Evolutionary conservation across 2,888 invertebrate genomes (phyloP).

Genomic region (Agapostemon virescens): DNA sequence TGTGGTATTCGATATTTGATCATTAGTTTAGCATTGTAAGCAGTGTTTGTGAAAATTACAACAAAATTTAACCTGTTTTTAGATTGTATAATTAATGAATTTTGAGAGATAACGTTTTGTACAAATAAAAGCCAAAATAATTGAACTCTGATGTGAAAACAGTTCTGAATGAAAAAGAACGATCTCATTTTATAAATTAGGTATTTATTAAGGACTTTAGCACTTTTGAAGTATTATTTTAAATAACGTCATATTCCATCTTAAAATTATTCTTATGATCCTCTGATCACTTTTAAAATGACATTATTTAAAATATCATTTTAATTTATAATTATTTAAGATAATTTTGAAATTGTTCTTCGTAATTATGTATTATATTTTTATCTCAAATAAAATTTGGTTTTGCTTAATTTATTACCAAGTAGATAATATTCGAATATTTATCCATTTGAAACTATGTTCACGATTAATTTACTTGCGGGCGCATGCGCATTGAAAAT

Average conservation of each 20-base stretch:
- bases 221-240: no score
- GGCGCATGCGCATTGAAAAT: background rate
- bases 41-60: slow-evolving; percentile 6
- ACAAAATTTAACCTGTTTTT: background rate
- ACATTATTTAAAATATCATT: no score
- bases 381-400: no score
- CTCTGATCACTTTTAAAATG: no score
- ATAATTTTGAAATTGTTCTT: no score
- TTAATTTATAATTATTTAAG: no score
- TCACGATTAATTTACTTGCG: background rate
- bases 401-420: no score
- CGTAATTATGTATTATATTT: no score
- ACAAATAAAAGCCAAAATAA: background rate
- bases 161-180: background rate
- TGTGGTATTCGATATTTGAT: background rate
- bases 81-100: background rate
- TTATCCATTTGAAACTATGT: background rate
- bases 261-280: no score
- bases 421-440: background rate
- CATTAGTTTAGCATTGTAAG: slow-evolving; percentile 10
- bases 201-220: no score
- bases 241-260: no score
- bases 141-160: background rate
- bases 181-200: no score
- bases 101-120: background rate